These are phyloP conservation scores for Patella pellucida DNA, from an alignment of 2,888 invertebrate genomes.

Conservation along the genomic window DNA sequence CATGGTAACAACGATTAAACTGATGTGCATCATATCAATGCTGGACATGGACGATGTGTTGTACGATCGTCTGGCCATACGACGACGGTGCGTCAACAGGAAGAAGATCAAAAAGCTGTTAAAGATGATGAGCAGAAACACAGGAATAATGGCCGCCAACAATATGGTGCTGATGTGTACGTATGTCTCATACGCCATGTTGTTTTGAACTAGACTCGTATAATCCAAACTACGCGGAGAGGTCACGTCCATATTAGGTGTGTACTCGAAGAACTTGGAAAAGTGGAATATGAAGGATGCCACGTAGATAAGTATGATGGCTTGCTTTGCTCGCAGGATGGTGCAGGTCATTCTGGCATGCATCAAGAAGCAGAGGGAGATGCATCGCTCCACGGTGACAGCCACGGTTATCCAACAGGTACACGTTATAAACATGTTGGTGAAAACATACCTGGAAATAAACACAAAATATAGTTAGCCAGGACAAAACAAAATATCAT, in stretches of 20 bases:
- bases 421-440: constrained; percentile 45
- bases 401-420: constrained; percentile 54
- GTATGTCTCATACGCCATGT: constrained; percentile 37
- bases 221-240: constrained; percentile 18
- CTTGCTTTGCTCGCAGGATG: constrained; percentile 36
- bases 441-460: constrained; percentile 40
- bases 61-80: constrained; percentile 30
- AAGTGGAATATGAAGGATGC: constrained; percentile 42
- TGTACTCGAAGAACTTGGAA: constrained; percentile 46
- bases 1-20: constrained; percentile 41
- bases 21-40: constrained; percentile 45
- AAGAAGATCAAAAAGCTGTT: constrained; percentile 45
- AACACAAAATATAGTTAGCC: neutral
- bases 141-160: constrained; percentile 42
- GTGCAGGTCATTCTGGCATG: constrained; percentile 43
- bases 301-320: constrained; percentile 41
- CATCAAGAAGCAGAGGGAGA: constrained; percentile 47
- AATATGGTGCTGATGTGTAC: constrained; percentile 42
- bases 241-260: constrained; percentile 37
- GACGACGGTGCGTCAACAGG: constrained; percentile 38
- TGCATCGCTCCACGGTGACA: constrained; percentile 49
- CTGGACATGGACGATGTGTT: constrained; percentile 27
- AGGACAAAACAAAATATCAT: too few relatives aligned
- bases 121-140: constrained; percentile 39
- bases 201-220: constrained; percentile 34